A percentile compares a stretch with the other conserved stretches of the same genome.
Evolutionary conservation across 2,113 vertebrate genomes (phyloP).

Genomic region (Hydrochoerus hydrochaeris): DNA sequence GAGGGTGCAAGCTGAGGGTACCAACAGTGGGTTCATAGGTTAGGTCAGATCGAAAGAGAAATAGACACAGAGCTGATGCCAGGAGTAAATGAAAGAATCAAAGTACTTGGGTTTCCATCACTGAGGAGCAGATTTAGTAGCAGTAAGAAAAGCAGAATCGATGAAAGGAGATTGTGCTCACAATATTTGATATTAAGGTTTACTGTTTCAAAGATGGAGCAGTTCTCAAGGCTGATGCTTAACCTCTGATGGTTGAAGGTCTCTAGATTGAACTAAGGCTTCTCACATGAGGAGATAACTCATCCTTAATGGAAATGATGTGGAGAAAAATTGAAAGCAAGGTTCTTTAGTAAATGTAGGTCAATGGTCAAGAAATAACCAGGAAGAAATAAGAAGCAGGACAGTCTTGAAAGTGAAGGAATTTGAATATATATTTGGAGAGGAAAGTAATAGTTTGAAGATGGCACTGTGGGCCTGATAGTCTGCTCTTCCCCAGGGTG

Average conservation of each 20-base stretch:
- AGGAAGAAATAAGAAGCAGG: not conserved
- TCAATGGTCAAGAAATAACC: not conserved
- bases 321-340: not conserved
- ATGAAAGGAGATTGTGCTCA: not conserved
- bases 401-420: not conserved
- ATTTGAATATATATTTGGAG: not conserved
- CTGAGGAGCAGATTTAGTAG: not conserved
- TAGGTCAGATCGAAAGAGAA: not conserved
- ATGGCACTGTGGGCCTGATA: not conserved
- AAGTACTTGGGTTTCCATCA: not conserved
- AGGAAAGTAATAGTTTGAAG: not conserved
- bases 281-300: not conserved
- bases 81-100: fast-evolving
- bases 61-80: fast-evolving
- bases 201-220: not conserved
- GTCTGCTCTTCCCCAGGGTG: not conserved
- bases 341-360: not conserved
- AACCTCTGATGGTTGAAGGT: too few species aligned
- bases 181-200: not conserved
- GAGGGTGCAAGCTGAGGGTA: not conserved
- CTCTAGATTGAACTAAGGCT: not conserved
- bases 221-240: not conserved
- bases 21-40: not conserved
- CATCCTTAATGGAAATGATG: not conserved
- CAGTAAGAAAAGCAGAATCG: not conserved